Evolutionary conservation across 2,888 invertebrate genomes (phyloP).

Genomic region (Cryptophagus acutangulus): DNA sequence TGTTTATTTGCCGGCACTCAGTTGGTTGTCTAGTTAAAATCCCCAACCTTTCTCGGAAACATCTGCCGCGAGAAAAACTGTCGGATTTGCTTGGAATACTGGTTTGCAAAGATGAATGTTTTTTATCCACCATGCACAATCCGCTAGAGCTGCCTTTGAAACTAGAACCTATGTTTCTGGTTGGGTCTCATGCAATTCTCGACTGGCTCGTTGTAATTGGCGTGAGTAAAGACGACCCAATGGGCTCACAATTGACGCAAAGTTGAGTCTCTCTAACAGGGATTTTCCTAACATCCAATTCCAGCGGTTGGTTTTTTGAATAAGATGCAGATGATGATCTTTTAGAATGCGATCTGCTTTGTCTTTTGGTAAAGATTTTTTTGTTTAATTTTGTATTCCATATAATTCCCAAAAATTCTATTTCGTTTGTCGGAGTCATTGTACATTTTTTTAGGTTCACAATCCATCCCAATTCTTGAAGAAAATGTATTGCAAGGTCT

Average conservation of each 20-base stretch:
- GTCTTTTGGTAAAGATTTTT: background rate
- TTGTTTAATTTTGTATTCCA: background rate
- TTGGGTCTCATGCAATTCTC: background rate
- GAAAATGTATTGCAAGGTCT: background rate
- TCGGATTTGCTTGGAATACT: background rate
- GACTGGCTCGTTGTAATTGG: background rate
- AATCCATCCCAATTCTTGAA: background rate
- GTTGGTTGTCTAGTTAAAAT: conserved; percentile 1
- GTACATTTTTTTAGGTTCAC: background rate
- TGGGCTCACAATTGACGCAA: background rate
- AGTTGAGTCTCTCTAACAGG: background rate
- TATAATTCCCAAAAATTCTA: background rate
- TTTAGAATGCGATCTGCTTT: background rate
- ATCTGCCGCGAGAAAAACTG: conserved; percentile 11
- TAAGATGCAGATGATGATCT: background rate
- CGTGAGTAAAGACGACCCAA: background rate
- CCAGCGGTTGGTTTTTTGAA: background rate
- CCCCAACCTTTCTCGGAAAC: conserved; percentile 13
- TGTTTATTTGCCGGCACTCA: conserved; percentile 4
- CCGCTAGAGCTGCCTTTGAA: background rate
- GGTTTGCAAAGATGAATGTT: background rate
- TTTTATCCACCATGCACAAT: background rate
- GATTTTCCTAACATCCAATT: background rate
- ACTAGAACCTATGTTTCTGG: background rate
- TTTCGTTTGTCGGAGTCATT: background rate